Evolutionary conservation across 2,888 invertebrate genomes (phyloP), one percentile per base, ranked within the genome.

Genomic region (Tipula lateralis): DNA sequence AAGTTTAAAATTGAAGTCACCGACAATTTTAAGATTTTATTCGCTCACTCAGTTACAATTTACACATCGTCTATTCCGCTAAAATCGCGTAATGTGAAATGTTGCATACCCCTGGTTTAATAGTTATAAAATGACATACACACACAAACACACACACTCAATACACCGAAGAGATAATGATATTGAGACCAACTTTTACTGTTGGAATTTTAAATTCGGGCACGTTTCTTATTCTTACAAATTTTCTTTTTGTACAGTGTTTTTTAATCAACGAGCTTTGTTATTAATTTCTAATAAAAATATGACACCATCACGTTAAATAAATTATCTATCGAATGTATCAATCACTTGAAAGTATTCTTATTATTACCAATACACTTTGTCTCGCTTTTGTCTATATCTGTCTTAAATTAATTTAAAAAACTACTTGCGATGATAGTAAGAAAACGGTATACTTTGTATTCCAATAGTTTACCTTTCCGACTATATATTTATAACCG

Each of bases 131-230:
- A 39, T n/a, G n/a, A n/a, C n/a, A n/a, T 24, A 66, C 24, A 24
- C 9, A 66, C 7, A 19, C 19, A 24, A 16, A 50, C 44, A 16
- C n/a, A 66, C 66, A 66, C 24, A 66, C 66, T 24, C 66, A 66
- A 4, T 13, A 66, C 24, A 66, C 24, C 7, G 66, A 66, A 9
- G 66, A 66, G 24, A 66, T 66, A 66, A 44, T 66, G 66, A 66
- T 66, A 66, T 66, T 24, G 66, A 66, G 24, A 66, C 66, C 66
- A 66, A 66, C 66, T 66, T 66, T 66, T 66, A 66, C 66, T 66
- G 66, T 66, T 66, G 66, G 66, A 66, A 66, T 66, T 66, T 66
- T 66, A 66, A 66, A 66, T 66, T 66, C 24, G 66, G 66, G 24
- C 66, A 66, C 66, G 66, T 66, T 66, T 66, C 66, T 66, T 24